These are phyloP conservation scores for Anguilla megastoma DNA, from an alignment of 2,797 vertebrate species.

Conservation along the genomic window DNA sequence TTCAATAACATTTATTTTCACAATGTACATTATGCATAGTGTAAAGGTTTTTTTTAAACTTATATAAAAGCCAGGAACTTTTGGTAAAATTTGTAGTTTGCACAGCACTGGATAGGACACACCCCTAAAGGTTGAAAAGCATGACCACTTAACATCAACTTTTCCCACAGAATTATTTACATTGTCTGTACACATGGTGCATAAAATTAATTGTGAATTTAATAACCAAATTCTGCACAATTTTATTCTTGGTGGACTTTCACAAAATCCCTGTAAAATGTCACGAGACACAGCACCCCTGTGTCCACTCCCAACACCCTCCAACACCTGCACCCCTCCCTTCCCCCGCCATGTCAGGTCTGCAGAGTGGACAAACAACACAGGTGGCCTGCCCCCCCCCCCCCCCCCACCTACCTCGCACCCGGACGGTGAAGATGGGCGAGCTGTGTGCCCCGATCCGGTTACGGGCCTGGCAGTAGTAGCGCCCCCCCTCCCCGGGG, in stretches of 20 bases:
- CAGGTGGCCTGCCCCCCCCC: background rate
- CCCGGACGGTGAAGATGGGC: slow-evolving; percentile 73
- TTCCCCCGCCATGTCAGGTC: background rate
- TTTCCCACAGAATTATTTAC: background rate
- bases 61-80: background rate
- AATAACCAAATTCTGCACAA: background rate
- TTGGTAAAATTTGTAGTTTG: background rate
- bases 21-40: background rate
- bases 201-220: background rate
- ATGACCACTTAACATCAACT: background rate
- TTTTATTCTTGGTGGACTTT: background rate
- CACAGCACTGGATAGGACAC: background rate
- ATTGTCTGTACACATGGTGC: background rate
- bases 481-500: slow-evolving; percentile 72
- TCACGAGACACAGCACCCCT: background rate
- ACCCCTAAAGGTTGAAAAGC: background rate
- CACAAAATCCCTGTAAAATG: background rate
- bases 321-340: background rate
- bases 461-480: slow-evolving; percentile 77
- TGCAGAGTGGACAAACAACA: background rate
- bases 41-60: background rate
- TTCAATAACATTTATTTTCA: background rate
- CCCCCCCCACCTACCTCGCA: slow-evolving; percentile 64
- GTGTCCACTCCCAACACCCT: background rate
- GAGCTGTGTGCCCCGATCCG: slow-evolving; percentile 73